Conservation (phyloP, 53 echinoderm and acorn worm species). For the Zoroaster sp. region DNA sequence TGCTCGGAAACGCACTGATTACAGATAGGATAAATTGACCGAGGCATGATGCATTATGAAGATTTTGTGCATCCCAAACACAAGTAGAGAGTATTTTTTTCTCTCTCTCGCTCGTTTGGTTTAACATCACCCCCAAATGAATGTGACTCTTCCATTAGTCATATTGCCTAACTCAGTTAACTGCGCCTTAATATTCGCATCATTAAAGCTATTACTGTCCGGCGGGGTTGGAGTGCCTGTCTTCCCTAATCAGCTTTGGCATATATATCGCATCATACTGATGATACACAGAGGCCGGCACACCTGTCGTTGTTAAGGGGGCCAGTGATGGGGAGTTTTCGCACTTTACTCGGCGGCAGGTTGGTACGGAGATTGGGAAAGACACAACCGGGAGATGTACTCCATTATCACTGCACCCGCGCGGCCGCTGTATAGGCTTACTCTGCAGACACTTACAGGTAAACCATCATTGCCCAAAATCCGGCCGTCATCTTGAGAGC, state of each 20-base stretch:
- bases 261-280: constrained; percentile 4
- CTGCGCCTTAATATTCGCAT: constrained; percentile 34
- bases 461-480: neutral
- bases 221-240: constrained; percentile 4
- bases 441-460: no score
- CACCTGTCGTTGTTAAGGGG: constrained; percentile 42
- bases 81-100: neutral
- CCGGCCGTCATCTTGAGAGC: neutral
- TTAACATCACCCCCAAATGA: constrained; percentile 34
- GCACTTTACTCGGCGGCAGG: neutral
- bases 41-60: neutral
- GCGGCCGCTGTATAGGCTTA: no score
- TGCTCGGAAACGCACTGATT: constrained; percentile 20
- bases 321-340: neutral
- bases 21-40: neutral
- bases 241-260: constrained; percentile 40
- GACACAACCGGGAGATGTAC: neutral
- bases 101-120: constrained; percentile 8
- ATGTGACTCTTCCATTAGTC: constrained; percentile 51
- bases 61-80: neutral
- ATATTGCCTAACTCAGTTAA: constrained; percentile 59
- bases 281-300: neutral
- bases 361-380: neutral
- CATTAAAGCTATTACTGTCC: constrained; percentile 44
- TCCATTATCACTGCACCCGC: neutral